These are phyloP conservation scores for Drepanosiphum platanoidis DNA, from an alignment of 2,888 invertebrate species.

Conservation along the genomic window DNA sequence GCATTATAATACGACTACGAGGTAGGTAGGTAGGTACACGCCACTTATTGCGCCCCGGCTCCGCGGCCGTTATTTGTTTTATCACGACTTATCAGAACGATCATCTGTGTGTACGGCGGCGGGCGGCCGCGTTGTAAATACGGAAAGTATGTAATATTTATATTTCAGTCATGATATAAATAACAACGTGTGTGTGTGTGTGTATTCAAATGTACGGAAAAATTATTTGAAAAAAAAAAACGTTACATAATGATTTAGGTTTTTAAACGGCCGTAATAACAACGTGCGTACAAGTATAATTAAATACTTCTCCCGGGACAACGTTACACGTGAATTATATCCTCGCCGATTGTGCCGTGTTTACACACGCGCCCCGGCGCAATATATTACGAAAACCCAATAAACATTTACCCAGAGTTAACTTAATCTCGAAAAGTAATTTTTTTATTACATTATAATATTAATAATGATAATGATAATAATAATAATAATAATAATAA, in stretches of 20 bases:
- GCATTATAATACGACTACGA: neutral
- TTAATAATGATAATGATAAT: too few species aligned
- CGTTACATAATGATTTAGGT: neutral
- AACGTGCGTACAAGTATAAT: constrained; percentile 41
- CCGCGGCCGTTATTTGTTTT: constrained; percentile 26
- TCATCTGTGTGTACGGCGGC: neutral
- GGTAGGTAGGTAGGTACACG: too few species aligned
- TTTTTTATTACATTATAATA: constrained; percentile 13
- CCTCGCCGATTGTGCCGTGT: constrained; percentile 16
- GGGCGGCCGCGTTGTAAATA: neutral
- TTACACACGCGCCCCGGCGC: neutral
- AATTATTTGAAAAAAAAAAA: neutral
- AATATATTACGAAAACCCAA: constrained; percentile 34
- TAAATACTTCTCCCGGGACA: constrained; percentile 36
- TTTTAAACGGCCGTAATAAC: constrained; percentile 22
- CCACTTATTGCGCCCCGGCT: neutral
- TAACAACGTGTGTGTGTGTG: neutral
- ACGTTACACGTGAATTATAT: constrained; percentile 35
- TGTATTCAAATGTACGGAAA: constrained; percentile 2
- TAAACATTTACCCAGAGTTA: constrained; percentile 7
- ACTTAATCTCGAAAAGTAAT: constrained; percentile 38
- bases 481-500: too few species aligned
- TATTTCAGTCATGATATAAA: constrained; percentile 14
- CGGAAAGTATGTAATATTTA: neutral
- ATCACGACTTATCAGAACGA: neutral